Evolutionary conservation across 2,888 invertebrate species (phyloP), one percentile per base, ranked within the genome.

Genomic region (Eumacrocentrus americanus): DNA sequence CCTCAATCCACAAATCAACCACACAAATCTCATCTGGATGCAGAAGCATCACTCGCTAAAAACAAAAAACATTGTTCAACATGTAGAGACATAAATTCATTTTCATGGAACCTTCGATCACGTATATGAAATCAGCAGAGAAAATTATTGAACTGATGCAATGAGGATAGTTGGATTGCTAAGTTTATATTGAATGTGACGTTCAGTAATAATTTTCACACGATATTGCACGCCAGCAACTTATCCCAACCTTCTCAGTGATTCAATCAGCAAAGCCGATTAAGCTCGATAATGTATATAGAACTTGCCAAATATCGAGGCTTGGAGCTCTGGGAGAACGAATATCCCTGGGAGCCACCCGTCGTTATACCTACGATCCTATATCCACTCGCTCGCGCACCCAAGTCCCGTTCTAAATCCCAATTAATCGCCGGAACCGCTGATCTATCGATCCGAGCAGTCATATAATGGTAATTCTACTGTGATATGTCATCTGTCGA

Each of bases 391-490:
- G 44, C 54, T 54, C 18, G 34, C 54, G 42, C 9, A 29, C 4
- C 54, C 34, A n/a, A 42, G 29, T 54, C 54, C 42, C 14, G 18
- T n/a, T 37, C 47, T 22, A 56, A 56, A 56, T 56, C 47, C 47
- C 55, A 56, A 56, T 47, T 56, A 47, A 56, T 56, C 47, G 38
- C 47, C 47, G 47, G 37, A 47, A 56, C 37, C 55, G 22, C 47
- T 56, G 55, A 56, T 56, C 47, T 47, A 56, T 56, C 47, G 47
- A 56, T 56, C 47, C 55, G 14, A 12, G 22, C 38, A 46, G n/a
- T 37, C 35, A 56, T 38, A 29, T 47, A 34, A 56, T 56, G 47
- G 55, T 38, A 47, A 56, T 56, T 47, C 47, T 23, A 22, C 22
- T 22, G 47, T 56, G 35, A 47, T 56, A 56, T 56, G 46, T 56